Evolutionary conservation across 2,113 vertebrate species (phyloP).

Genomic region (Anguilla japonica): DNA sequence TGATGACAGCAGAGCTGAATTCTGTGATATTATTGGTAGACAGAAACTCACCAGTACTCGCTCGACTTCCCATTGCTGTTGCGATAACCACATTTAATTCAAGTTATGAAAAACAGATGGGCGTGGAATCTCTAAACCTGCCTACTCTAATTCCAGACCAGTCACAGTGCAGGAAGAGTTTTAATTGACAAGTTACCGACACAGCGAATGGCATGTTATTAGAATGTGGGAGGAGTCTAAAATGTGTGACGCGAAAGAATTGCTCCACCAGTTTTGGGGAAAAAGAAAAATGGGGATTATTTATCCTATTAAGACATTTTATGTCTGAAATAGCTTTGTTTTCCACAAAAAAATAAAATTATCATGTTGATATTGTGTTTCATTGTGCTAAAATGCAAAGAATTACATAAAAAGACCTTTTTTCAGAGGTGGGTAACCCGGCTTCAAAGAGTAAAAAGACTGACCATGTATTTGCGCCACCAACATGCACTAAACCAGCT

Average conservation of each 20-base stretch:
- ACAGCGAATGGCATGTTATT: not conserved
- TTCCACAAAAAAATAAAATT: no score
- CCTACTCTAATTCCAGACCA: not conserved
- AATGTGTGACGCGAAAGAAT: not conserved
- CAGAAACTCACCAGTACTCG: constrained; percentile 69
- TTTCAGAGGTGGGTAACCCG: no score
- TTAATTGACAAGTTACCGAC: not conserved
- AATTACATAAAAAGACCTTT: no score
- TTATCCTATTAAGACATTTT: no score
- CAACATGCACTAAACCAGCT: no score
- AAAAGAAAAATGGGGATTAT: no score
- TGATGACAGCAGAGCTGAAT: constrained; percentile 42
- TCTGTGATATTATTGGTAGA: constrained; percentile 67
- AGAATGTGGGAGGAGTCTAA: not conserved
- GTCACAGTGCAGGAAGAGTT: not conserved
- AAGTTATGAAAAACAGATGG: not conserved
- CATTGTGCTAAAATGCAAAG: no score
- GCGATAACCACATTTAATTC: constrained; percentile 34
- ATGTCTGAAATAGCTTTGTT: no score
- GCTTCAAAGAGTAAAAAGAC: no score
- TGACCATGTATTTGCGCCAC: no score
- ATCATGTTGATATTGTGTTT: no score
- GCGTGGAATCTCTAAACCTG: not conserved
- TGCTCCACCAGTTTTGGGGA: no score
- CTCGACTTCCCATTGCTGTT: constrained; percentile 63